Base-by-base conservation (phyloP, 1,140 invertebrate species). In the Sycobia sp. region DNA sequence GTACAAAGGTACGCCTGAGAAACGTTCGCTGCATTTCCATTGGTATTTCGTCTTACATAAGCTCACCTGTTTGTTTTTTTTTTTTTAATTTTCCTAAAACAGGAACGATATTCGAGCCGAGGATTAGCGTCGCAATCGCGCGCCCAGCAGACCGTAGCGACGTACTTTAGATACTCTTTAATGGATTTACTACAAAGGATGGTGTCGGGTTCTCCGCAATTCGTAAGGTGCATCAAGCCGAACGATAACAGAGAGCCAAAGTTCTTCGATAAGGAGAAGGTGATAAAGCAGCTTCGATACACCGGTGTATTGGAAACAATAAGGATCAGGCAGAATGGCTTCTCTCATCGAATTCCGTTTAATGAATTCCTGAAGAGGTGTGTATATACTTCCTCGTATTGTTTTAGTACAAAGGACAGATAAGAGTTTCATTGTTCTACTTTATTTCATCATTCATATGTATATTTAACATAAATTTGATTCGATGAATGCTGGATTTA, bases 131-230 rank as follows among this genome's bases (percentile, higher is more conserved):
- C 90, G n/a, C 91, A 93, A 78, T 92, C 91, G 0, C 82, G 91
- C 69, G 89, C 88, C 8, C 91, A 93, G 75, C 91, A 94, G 81
- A 94, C 91, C 10, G 89, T 93, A 3, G 87, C 91, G 4, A 92
- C 91, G 7, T 93, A 93, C 73, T 94, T 94, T 80, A 84, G 91
- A 22, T 93, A 90, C 73, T 93, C 91, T 0, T 73, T 94, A 23
- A 92, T 92, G 89, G 92, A 94, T 75, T 79, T 94, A 8, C 84
- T 94, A 14, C 90, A 92, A 74, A 92, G 92, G 77, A 92, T 93
- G 88, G 90, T 93, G 4, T 88, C 88, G 32, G 86, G 86, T 0
- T 86, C 86, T 8, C 91, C 91, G 3, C 91, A 93, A 75, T 94
- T 94, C 79, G 89, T 94, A 13, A 85, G 91, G 64, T 94, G 92